Conservation (phyloP, 2,888 invertebrate genomes). For the Ceratothoa steindachneri region DNA sequence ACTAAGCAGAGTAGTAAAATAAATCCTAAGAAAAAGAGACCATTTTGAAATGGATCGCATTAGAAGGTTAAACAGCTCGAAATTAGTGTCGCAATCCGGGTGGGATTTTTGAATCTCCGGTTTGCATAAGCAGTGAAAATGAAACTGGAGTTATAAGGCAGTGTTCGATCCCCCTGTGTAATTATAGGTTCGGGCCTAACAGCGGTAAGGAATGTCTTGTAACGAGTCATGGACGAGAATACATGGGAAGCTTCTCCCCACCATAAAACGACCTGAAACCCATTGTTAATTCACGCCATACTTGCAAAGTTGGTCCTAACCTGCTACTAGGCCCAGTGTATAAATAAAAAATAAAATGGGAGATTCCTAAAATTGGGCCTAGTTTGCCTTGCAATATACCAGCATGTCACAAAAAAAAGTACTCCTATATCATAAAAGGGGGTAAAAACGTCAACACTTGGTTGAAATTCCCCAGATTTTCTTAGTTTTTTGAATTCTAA, state of each 20-base stretch:
- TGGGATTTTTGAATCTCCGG: neutral
- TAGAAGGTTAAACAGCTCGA: neutral
- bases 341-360: neutral
- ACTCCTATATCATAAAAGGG: neutral
- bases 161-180: neutral
- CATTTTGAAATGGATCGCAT: neutral
- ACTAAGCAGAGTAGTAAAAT: neutral
- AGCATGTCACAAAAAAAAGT: neutral
- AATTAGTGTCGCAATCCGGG: neutral
- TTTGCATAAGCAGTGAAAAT: neutral
- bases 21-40: neutral
- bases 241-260: neutral
- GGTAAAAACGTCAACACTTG: neutral
- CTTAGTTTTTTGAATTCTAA: neutral
- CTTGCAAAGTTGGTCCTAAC: neutral
- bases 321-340: neutral
- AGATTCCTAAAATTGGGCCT: neutral
- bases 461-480: neutral
- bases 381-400: slow-evolving; percentile 4
- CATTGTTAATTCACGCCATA: neutral
- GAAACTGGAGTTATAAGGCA: neutral
- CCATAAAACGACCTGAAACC: neutral
- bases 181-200: neutral
- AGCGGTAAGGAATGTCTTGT: neutral
- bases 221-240: slow-evolving; percentile 3